Evolutionary conservation across 2,888 invertebrate species (phyloP).

Genomic region (Trichopoda pennipes): DNA sequence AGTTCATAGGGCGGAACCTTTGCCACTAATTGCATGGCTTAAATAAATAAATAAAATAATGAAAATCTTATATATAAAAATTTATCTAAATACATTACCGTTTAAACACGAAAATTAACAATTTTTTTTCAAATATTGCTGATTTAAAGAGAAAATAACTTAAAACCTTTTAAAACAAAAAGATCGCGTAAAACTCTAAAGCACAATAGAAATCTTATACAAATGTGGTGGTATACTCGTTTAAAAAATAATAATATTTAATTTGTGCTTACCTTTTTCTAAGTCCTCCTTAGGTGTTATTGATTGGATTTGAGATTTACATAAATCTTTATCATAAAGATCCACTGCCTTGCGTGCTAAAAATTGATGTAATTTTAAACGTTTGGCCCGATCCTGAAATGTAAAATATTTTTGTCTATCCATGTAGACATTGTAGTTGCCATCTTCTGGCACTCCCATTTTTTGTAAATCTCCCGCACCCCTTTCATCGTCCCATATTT

Average conservation of each 20-base stretch:
- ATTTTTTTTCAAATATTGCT: background rate
- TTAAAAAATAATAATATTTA: background rate
- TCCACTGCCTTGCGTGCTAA: constrained; percentile 91
- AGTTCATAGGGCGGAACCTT: constrained; percentile 92
- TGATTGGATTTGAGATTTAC: constrained; percentile 79
- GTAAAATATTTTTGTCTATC: constrained; percentile 90
- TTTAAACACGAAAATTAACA: constrained; percentile 1
- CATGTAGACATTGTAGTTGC: constrained; percentile 89
- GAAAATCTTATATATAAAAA: background rate
- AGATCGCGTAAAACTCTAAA: background rate
- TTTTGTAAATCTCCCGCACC: constrained; percentile 88
- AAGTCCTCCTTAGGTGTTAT: constrained; percentile 68
- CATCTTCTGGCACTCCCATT: constrained; percentile 83
- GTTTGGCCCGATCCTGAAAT: constrained; percentile 91
- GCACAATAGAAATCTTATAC: background rate
- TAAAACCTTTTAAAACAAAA: constrained; percentile 6
- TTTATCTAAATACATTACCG: constrained; percentile 46
- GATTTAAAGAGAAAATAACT: background rate
- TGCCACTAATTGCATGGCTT: constrained; percentile 70
- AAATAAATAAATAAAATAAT: constrained; percentile 5
- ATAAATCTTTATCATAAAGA: constrained; percentile 84
- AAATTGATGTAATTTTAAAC: constrained; percentile 92
- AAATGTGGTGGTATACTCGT: background rate
- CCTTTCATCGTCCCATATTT: constrained; percentile 92
- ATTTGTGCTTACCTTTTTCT: constrained; percentile 67